Base-by-base conservation (phyloP, 2,113 vertebrate species). In the Mugil cephalus region DNA sequence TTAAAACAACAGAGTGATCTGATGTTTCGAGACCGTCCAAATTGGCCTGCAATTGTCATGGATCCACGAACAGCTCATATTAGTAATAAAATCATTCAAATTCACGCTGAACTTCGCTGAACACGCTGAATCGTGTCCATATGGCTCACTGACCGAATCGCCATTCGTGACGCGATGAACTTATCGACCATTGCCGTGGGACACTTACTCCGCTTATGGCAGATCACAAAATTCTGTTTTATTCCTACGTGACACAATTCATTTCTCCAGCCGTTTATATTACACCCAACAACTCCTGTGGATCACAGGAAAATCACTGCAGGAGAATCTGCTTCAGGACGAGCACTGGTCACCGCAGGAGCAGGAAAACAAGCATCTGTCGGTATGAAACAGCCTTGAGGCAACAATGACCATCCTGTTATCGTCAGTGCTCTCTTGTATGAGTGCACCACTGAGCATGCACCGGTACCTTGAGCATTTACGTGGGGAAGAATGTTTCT, bases 371-470 rank as follows among this genome's bases (percentile, higher is more conserved):
- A 74, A 18, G 54, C 12, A 14, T 74, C 51, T 39, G 36, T 60
- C 51, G 39, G 40, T 64, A 40, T 19, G 10, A 69, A 58, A 76
- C 35, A 36, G 67, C 67, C 71, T 51, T 1, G 40, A 54, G 66
- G 79, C 64, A 52, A 36, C 70, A 48, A 24, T 70, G 19, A 45
- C 59, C 63, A 60, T 66, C 46, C 19, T 71, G 46, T 67, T 56
- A 24, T 14, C 50, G 68, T 21, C 40, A 59, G 47, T 10, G 2
- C 12, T 36, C 18, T 53, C 19, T 38, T 36, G 18, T 36, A 17
- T 10, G 6, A 17, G 4, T 14, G 47, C 14, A 45, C 8, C 35
- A 18, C 18, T 14, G 35, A 50, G 17, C 14, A 36, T 24, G 12
- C n/a, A 48, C 24, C 30, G 19, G 24, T 39, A 11, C 12, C 35